These are phyloP conservation scores for Wiebesia pumilae DNA, from an alignment of 1,140 invertebrate species.

Conservation along the genomic window DNA sequence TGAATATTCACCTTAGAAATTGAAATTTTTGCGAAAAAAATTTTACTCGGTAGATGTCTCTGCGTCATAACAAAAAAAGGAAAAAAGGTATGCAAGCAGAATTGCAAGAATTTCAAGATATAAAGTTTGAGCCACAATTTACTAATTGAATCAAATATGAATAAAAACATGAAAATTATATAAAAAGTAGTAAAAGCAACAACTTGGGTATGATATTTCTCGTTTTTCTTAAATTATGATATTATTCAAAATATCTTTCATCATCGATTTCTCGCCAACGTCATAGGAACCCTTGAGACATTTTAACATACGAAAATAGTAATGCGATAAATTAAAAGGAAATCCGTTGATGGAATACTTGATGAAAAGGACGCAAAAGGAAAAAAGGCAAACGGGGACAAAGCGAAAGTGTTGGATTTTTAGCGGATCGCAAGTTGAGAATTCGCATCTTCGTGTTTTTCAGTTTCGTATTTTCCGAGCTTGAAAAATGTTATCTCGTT, in stretches of 20 bases:
- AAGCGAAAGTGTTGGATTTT: constrained; percentile 22
- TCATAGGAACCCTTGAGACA: neutral
- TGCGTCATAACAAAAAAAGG: too few relatives aligned
- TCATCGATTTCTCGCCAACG: neutral
- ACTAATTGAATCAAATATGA: too few relatives aligned
- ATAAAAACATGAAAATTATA: too few relatives aligned
- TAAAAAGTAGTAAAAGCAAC: too few relatives aligned
- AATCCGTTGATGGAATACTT: neutral
- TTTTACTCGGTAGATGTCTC: too few relatives aligned
- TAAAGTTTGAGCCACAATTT: too few relatives aligned
- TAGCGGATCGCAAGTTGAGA: neutral
- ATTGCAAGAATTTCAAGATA: too few relatives aligned
- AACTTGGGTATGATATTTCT: too few relatives aligned
- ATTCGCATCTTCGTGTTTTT: constrained; percentile 39
- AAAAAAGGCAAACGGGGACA: neutral
- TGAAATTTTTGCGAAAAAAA: too few relatives aligned
- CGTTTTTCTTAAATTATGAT: neutral
- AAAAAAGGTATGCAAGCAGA: too few relatives aligned
- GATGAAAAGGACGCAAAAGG: neutral
- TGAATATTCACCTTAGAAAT: too few relatives aligned
- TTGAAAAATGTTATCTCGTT: constrained; percentile 25
- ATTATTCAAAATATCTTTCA: neutral
- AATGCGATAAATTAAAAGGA: neutral
- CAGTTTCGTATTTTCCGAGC: constrained; percentile 11
- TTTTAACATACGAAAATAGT: neutral